These are phyloP conservation scores for Elachura formosa DNA, from an alignment of 2,113 vertebrate species.

Conservation along the genomic window DNA sequence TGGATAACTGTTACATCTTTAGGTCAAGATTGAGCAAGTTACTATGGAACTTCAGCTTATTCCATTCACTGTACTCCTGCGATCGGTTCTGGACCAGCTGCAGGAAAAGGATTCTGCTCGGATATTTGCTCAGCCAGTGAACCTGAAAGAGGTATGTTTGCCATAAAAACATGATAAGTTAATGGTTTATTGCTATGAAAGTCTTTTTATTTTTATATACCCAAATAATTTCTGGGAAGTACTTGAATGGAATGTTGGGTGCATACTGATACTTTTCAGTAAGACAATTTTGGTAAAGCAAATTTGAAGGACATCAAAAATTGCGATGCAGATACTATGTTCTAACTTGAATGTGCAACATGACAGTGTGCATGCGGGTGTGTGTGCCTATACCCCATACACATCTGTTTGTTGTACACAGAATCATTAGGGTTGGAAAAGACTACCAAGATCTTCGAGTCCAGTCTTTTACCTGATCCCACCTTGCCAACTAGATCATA, in stretches of 20 bases:
- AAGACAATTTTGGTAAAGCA: neutral
- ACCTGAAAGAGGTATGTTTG: slow-evolving; percentile 84
- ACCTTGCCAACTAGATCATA: rapidly evolving
- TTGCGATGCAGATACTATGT: neutral
- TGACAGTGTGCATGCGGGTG: rapidly evolving
- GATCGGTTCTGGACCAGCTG: slow-evolving; percentile 87
- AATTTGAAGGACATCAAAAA: neutral
- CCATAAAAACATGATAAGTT: neutral
- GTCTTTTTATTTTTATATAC: neutral
- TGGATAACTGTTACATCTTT: neutral
- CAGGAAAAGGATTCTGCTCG: slow-evolving; percentile 91
- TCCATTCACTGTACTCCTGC: slow-evolving; percentile 88
- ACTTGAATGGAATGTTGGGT: neutral
- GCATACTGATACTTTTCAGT: neutral
- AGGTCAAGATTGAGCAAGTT: slow-evolving; percentile 92
- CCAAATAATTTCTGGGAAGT: neutral
- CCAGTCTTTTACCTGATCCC: neutral
- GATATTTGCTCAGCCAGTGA: slow-evolving; percentile 93
- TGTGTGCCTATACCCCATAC: neutral
- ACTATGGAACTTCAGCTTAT: slow-evolving; percentile 90
- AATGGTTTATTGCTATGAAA: neutral
- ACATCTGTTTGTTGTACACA: neutral
- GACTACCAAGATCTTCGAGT: neutral
- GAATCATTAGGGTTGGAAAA: neutral
- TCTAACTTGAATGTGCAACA: neutral